Base-by-base conservation (phyloP, 2,797 vertebrate species). In the Gambelia wislizenii region DNA sequence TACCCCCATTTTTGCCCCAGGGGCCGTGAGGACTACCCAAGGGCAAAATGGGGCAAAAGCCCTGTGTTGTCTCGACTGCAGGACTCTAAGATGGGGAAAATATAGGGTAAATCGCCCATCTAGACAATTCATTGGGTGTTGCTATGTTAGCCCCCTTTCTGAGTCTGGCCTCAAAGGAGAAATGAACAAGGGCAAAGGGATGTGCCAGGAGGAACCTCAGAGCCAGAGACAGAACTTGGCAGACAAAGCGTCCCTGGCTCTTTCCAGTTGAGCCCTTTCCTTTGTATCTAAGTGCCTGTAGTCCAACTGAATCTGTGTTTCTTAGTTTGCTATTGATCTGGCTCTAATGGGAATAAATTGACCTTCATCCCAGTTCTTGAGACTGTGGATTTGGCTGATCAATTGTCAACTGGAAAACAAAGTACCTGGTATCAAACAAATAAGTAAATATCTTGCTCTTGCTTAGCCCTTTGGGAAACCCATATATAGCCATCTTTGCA, bases 401-500 rank as follows among this genome's bases (percentile, higher is more conserved):
- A 39, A 64, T 72, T 36, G 30, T 33, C 64, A 7, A 70, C 33
- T 36, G 64, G 42, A 83, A 70, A 8, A 44, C 86, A 88, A 18
- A 67, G 30, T 49, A 75, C 25, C 67, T 27, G 36, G 10, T 4
- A 2, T 47, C 47, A 77, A 61, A 49, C 33, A 8, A n/a, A 18
- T 14, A 44, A 83, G 44, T 44, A 33, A 44, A n/a, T n/a, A 30
- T 10, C 59, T 18, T 75, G 33, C 22, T 83, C 70, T 61, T 0
- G 1, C 44, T 75, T 10, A 67, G 70, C 9, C n/a, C 86, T 61
- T 52, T 13, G 59, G 84, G 74, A 72, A 47, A 77, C 84, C 91
- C 87, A 74, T 56, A 82, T 78, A 84, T 89, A 20, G 81, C 70
- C 89, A 92, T 85, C 77, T 44, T 81, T 87, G 39, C 80, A 33